Base-by-base conservation (phyloP, 2,113 vertebrate genomes). In the Bombycilla garrulus region DNA sequence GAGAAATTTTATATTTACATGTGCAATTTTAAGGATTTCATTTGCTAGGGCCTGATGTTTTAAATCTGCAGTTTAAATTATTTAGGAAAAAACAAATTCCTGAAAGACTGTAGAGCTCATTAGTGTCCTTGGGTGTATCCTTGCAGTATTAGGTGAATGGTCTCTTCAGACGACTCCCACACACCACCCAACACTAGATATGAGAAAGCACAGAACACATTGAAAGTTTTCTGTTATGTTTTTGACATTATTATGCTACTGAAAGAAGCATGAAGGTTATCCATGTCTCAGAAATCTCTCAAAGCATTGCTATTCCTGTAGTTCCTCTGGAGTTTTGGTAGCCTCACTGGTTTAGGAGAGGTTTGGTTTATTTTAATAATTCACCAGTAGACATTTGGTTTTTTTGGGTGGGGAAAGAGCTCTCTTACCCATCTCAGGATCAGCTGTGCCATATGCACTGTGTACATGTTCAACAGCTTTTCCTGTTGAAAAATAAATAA, bases 361-460 rank as follows among this genome's bases (percentile, higher is more conserved):
- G n/a, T n/a, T n/a, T n/a, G n/a, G n/a, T n/a, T n/a, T n/a, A n/a
- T n/a, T n/a, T n/a, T n/a, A n/a, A n/a, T n/a, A n/a, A n/a, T n/a
- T n/a, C n/a, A n/a, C n/a, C n/a, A n/a, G n/a, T n/a, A n/a, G n/a
- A n/a, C n/a, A n/a, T n/a, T n/a, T n/a, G n/a, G n/a, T n/a, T n/a
- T n/a, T n/a, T n/a, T n/a, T n/a, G n/a, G n/a, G n/a, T n/a, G n/a
- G n/a, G n/a, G n/a, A n/a, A n/a, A 69, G 11, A 48, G 47, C 53
- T 87, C 24, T 24, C 47, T 9, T 2, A 38, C 28, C 5, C 5
- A 15, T 20, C 33, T 76, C 28, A 38, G 36, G 66, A 65, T 54
- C 20, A 40, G 28, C 35, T 50, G 15, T 1, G 16, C 15, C 1
- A 0, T 28, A 13, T 13, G 26, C 18, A 16, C 15, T 53, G 14